These are phyloP conservation scores for Distichodus sexfasciatus DNA, from an alignment of 2,797 vertebrate genomes.

Conservation along the genomic window DNA sequence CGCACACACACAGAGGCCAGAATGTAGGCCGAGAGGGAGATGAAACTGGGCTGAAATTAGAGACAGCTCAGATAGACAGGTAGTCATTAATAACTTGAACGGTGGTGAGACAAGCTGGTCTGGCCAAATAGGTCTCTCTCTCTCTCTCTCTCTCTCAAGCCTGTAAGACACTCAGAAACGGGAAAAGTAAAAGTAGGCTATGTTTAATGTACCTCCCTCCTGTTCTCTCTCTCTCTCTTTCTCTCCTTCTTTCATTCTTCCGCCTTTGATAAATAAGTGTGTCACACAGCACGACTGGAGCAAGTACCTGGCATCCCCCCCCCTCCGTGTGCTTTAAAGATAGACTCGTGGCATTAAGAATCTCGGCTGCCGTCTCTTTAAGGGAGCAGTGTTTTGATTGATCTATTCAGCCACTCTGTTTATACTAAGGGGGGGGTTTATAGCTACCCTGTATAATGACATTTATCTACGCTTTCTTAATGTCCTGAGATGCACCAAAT, in stretches of 20 bases:
- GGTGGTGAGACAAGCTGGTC: background rate
- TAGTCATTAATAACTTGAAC: slow-evolving; percentile 19
- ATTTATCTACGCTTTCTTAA: too few relatives aligned
- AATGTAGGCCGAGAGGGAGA: slow-evolving; percentile 23
- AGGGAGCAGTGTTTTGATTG: background rate
- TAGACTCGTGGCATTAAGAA: background rate
- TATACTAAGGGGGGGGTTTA: too few relatives aligned
- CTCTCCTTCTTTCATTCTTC: slow-evolving; percentile 18
- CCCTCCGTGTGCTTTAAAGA: background rate
- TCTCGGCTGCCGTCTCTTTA: background rate
- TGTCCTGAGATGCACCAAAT: too few relatives aligned
- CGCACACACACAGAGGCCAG: background rate
- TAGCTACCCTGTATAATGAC: too few relatives aligned
- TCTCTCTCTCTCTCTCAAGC: background rate
- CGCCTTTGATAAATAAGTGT: slow-evolving; percentile 40
- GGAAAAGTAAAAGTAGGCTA: slow-evolving; percentile 40
- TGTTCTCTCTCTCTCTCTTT: slow-evolving; percentile 4
- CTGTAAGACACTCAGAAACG: slow-evolving; percentile 10
- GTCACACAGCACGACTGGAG: slow-evolving; percentile 2
- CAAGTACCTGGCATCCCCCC: background rate
- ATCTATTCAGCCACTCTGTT: background rate
- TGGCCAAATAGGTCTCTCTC: background rate
- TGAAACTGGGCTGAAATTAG: slow-evolving; percentile 8
- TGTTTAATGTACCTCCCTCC: slow-evolving; percentile 10
- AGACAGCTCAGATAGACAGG: slow-evolving; percentile 3